Conservation (phyloP, 1,140 invertebrate species). For the Dermatophagoides farinae region DNA sequence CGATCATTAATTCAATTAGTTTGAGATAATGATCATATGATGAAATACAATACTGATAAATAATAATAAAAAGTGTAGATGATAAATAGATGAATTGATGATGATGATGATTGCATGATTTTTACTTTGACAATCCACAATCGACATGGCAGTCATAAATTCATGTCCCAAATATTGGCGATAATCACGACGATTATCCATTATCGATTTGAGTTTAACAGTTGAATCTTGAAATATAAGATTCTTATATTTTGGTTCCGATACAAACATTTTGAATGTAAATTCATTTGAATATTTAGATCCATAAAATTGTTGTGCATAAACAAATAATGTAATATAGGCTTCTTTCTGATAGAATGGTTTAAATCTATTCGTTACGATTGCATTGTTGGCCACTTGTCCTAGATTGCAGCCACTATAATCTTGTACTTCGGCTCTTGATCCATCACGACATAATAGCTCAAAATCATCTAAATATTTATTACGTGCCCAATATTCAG, state of each 20-base stretch:
- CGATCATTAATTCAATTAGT: too few relatives aligned
- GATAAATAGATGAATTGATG: neutral
- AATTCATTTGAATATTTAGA: slow-evolving; percentile 61
- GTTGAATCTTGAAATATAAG: slow-evolving; percentile 81
- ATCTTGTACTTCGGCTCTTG: slow-evolving; percentile 25
- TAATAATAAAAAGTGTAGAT: neutral
- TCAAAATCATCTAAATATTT: slow-evolving; percentile 77
- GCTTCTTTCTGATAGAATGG: slow-evolving; percentile 50
- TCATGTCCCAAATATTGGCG: slow-evolving; percentile 46
- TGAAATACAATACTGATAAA: neutral
- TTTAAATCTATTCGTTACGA: slow-evolving; percentile 66
- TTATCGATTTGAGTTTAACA: slow-evolving; percentile 46
- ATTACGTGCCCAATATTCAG: slow-evolving; percentile 79
- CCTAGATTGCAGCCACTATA: slow-evolving; percentile 55
- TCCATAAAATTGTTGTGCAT: slow-evolving; percentile 74
- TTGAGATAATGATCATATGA: too few relatives aligned
- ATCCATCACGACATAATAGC: slow-evolving; percentile 74
- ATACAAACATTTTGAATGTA: slow-evolving; percentile 65
- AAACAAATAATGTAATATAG: slow-evolving; percentile 64
- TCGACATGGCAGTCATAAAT: slow-evolving; percentile 48
- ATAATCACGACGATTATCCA: slow-evolving; percentile 38
- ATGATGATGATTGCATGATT: too few relatives aligned
- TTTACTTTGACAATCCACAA: slow-evolving; percentile 41
- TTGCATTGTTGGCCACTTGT: slow-evolving; percentile 67
- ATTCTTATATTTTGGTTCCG: slow-evolving; percentile 52